Evolutionary conservation across 2,888 invertebrate genomes (phyloP).

Genomic region (Cepaea hortensis): DNA sequence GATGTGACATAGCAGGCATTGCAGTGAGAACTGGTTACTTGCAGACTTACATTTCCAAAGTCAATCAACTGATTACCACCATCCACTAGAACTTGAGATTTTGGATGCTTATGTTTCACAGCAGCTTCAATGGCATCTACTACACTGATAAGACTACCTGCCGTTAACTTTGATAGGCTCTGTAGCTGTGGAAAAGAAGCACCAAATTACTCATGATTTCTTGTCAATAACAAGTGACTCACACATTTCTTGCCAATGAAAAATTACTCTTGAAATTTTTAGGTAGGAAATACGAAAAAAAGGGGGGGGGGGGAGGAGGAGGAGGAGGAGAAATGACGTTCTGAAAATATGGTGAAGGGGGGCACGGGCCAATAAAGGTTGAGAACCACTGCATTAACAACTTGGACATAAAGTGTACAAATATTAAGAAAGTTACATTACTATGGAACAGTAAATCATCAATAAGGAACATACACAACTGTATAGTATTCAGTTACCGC

Average conservation of each 20-base stretch:
- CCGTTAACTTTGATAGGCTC: constrained; percentile 46
- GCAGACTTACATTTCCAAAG: constrained; percentile 60
- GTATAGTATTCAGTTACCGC: no score
- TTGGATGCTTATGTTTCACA: constrained; percentile 53
- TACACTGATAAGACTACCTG: constrained; percentile 53
- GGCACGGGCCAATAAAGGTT: no score
- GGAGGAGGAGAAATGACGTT: no score
- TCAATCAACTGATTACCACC: constrained; percentile 61
- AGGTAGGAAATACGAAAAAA: no score
- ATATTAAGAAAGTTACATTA: not conserved
- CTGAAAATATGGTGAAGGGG: no score
- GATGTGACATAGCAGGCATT: no score
- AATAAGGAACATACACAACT: no score
- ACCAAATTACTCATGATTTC: not conserved
- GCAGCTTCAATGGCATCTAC: constrained; percentile 61
- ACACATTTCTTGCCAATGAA: not conserved
- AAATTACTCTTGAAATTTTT: no score
- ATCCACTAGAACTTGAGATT: constrained; percentile 61
- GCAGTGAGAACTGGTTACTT: no score
- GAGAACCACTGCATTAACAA: no score
- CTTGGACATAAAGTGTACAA: not conserved
- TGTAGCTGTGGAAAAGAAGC: constrained; percentile 24
- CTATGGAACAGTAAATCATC: no score
- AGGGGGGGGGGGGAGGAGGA: no score
- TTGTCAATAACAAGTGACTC: not conserved